Base-by-base conservation (phyloP, 2,888 invertebrate genomes). In the Sesamia inferens region DNA sequence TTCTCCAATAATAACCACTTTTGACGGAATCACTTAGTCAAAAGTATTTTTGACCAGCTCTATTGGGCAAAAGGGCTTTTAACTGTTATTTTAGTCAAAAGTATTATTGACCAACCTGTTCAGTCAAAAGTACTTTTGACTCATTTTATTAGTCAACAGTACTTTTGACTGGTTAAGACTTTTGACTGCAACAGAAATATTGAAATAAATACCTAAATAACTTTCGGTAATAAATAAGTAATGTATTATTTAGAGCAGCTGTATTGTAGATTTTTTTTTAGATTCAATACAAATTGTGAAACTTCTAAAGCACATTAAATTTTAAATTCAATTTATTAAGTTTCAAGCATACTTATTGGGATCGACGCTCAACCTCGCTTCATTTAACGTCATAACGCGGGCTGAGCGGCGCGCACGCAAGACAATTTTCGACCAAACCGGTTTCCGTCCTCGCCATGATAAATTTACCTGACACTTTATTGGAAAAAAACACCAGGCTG, bases 361-460 rank as follows among this genome's bases (percentile, higher is more conserved):
- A 62, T 22, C 61, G 62, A 57, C 67, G 11, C 47, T 68, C 74
- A 71, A 24, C 69, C 58, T 57, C 48, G 68, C 7, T 13, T 31
- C 51, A 61, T 47, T 57, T 65, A 71, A 69, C 82, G 82, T 74
- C 74, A 65, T 68, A 58, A 31, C 71, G 74, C 70, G 70, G 74
- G 71, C 57, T 62, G 55, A 63, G 69, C 39, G 39, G 47, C 72
- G 74, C 77, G 11, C 70, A 72, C 80, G 68, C 81, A 59, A 73
- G 74, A 78, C 78, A 86, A 87, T 89, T 88, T 89, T 87, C 86
- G 84, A 83, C 73, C 58, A 78, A 90, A 90, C 90, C 90, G 90
- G 90, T 90, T 88, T 61, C 68, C 65, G 47, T 42, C 55, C 65
- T 48, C 76, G 58, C 69, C 76, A 68, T 77, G 84, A 81, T 84